phyloP scores from a whole-genome alignment of 2,888 invertebrate species.

The Euclidia mi region DNA sequence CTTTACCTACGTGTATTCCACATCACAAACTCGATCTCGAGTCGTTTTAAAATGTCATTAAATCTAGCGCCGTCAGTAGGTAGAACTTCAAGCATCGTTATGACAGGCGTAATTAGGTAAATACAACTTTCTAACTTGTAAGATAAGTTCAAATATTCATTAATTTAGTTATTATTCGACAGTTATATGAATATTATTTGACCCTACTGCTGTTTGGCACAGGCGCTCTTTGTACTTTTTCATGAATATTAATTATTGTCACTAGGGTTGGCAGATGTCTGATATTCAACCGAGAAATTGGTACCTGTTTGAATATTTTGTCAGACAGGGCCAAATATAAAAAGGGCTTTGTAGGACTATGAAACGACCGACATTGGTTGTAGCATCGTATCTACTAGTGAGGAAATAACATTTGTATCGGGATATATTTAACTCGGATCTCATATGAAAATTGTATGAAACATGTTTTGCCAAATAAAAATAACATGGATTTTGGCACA shows the following conservation, averaged over 20 bases:
- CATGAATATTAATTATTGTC: slow-evolving; percentile 55
- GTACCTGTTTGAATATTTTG: slow-evolving; percentile 42
- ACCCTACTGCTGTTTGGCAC: slow-evolving; percentile 40
- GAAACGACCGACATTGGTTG: slow-evolving; percentile 13
- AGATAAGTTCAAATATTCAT: no score
- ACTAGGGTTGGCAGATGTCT: slow-evolving; percentile 43
- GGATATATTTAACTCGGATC: slow-evolving; percentile 4
- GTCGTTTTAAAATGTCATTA: slow-evolving; percentile 11
- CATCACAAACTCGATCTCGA: slow-evolving; percentile 5
- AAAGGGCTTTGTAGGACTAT: slow-evolving; percentile 31
- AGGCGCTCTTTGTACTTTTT: slow-evolving; percentile 45
- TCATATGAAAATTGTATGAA: no score
- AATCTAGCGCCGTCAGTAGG: background rate
- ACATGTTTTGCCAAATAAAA: no score
- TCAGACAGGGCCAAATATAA: slow-evolving; percentile 18
- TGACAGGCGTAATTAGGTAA: no score
- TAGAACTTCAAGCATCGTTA: no score
- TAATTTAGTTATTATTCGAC: background rate
- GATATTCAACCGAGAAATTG: no score
- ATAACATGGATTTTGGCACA: no score
- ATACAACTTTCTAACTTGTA: no score
- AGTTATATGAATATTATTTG: slow-evolving; percentile 7
- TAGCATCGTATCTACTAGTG: slow-evolving; percentile 25
- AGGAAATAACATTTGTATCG: slow-evolving; percentile 35
- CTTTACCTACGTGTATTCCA: background rate